A percentile compares a stretch with the other conserved stretches of the same genome.
Conservation (phyloP, 2,888 invertebrate genomes). For the Electrophaes corylata region DNA sequence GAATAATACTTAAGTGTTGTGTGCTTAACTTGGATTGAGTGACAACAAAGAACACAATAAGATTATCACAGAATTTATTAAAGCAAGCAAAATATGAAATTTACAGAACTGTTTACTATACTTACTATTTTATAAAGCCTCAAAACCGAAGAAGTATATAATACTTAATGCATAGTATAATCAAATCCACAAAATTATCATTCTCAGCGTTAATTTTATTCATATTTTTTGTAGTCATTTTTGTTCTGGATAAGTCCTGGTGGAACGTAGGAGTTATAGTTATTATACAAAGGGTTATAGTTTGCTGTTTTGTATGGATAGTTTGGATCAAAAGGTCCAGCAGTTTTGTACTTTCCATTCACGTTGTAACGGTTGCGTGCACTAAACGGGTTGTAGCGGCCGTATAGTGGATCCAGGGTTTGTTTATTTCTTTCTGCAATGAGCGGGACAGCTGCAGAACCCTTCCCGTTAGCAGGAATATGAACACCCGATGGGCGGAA, state of each 20-base stretch:
- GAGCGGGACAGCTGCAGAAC: conserved; percentile 71
- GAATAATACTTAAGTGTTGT: too few relatives aligned
- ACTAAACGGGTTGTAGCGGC: conserved; percentile 55
- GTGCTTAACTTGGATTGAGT: neutral
- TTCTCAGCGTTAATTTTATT: conserved; percentile 36
- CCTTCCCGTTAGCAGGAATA: conserved; percentile 85
- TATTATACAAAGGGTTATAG: conserved; percentile 47
- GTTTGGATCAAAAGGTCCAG: conserved; percentile 49
- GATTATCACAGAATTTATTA: conserved; percentile 38
- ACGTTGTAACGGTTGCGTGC: conserved; percentile 44
- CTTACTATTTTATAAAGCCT: too few relatives aligned
- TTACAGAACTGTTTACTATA: conserved; percentile 9
- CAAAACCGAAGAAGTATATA: conserved; percentile 16
- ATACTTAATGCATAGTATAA: too few relatives aligned
- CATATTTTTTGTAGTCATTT: conserved; percentile 44
- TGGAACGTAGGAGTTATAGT: conserved; percentile 41
- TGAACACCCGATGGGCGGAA: conserved; percentile 87
- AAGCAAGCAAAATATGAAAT: conserved; percentile 26
- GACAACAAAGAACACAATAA: neutral
- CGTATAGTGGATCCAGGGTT: conserved; percentile 50
- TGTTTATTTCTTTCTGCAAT: conserved; percentile 52
- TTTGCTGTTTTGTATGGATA: conserved; percentile 49
- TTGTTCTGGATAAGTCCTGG: conserved; percentile 22
- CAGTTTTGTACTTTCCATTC: conserved; percentile 51
- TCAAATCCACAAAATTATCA: too few relatives aligned